These are phyloP conservation scores for Danio aesculapii DNA, from an alignment of 2,797 vertebrate species.

Conservation along the genomic window DNA sequence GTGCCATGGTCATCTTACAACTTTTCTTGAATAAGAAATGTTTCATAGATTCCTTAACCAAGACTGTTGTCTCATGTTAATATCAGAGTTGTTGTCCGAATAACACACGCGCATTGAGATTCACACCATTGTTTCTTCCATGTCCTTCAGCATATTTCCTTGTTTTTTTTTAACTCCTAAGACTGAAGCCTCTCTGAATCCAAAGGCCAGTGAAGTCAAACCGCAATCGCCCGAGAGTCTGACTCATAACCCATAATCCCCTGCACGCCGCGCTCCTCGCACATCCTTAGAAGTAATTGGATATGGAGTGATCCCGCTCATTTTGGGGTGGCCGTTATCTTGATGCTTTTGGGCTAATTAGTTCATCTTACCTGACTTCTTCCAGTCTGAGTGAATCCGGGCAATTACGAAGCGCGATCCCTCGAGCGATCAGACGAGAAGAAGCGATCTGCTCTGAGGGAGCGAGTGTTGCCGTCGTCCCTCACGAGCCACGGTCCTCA, in stretches of 20 bases:
- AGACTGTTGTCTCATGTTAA: too few species aligned
- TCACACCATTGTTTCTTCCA: conserved; percentile 13
- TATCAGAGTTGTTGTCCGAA: too few species aligned
- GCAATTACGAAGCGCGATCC: conserved; percentile 68
- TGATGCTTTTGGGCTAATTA: conserved; percentile 71
- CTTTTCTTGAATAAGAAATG: too few species aligned
- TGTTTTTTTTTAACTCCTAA: conserved; percentile 32
- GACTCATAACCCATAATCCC: conserved; percentile 46
- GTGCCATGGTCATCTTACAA: too few species aligned
- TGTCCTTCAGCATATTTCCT: conserved; percentile 59
- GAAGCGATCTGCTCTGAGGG: conserved; percentile 43
- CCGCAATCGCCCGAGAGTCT: conserved; percentile 21
- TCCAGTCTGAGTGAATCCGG: conserved; percentile 61
- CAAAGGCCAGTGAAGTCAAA: conserved; percentile 42
- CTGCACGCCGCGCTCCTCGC: conserved; percentile 48
- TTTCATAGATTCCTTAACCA: too few species aligned
- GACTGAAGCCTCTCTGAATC: conserved; percentile 30
- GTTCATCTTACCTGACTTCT: conserved; percentile 64
- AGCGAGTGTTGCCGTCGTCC: conserved; percentile 33
- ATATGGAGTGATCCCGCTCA: conserved; percentile 63
- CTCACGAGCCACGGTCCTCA: conserved; percentile 30
- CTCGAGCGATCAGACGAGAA: conserved; percentile 63
- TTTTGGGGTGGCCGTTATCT: conserved; percentile 62
- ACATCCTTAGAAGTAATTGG: conserved; percentile 64
- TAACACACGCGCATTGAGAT: too few species aligned